Percentiles rank a stretch among this genome's conserved stretches.
Conservation (phyloP, 1,140 invertebrate species). For the Euborellia annulipes region DNA sequence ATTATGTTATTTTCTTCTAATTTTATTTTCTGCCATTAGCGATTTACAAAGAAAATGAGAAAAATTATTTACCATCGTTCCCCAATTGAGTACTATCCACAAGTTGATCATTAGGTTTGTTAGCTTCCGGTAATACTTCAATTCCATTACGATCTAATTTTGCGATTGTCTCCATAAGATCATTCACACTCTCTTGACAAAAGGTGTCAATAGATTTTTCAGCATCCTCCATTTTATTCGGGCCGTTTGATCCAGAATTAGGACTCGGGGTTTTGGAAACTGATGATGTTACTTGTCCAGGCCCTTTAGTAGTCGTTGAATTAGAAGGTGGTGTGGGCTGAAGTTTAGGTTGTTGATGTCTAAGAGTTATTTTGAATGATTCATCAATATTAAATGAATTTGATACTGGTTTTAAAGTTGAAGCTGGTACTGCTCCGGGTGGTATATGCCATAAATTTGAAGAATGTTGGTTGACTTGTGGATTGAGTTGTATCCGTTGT, state of each 20-base stretch:
- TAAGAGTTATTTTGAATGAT: slow-evolving; percentile 47
- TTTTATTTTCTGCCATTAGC: too few relatives aligned
- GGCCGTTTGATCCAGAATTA: slow-evolving; percentile 27
- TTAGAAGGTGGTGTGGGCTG: slow-evolving; percentile 12
- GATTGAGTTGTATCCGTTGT: too few relatives aligned
- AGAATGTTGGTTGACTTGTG: too few relatives aligned
- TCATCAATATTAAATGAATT: slow-evolving; percentile 31
- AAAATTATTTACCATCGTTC: not conserved
- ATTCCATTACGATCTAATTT: slow-evolving; percentile 70
- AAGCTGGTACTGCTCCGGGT: slow-evolving; percentile 18
- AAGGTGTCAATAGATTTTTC: slow-evolving; percentile 52
- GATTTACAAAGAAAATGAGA: slow-evolving; percentile 4
- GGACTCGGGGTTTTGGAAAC: slow-evolving; percentile 69
- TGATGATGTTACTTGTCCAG: slow-evolving; percentile 50
- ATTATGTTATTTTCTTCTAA: too few relatives aligned
- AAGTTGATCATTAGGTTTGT: slow-evolving; percentile 17
- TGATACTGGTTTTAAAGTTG: slow-evolving; percentile 10
- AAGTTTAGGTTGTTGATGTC: slow-evolving; percentile 24
- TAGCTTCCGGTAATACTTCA: slow-evolving; percentile 42
- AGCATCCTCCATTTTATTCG: slow-evolving; percentile 31
- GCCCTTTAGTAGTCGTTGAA: slow-evolving; percentile 21
- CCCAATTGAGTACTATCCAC: too few relatives aligned
- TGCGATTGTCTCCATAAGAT: slow-evolving; percentile 67
- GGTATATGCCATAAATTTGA: too few relatives aligned
- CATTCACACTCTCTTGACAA: slow-evolving; percentile 63